Evolutionary conservation across 2,113 vertebrate genomes (phyloP).

Genomic region (Pelecanoides urinatrix): DNA sequence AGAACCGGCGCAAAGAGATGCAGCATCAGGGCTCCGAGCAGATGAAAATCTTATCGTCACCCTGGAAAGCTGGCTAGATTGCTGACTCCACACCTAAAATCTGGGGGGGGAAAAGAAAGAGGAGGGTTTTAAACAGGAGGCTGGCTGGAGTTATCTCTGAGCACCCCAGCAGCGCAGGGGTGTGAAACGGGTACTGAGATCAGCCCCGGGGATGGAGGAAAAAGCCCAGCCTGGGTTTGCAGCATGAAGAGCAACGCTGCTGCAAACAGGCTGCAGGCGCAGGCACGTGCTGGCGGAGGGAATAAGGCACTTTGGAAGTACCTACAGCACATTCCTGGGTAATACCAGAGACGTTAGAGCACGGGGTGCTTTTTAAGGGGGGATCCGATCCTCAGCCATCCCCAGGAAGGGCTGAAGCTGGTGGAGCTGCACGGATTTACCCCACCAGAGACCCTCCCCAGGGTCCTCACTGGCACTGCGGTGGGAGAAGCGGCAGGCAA

Average conservation of each 20-base stretch:
- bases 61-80: not conserved
- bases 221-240: not conserved
- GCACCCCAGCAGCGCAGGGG: not conserved
- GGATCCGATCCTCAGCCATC: not conserved
- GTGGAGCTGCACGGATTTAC: accelerated
- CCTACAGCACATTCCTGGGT: not conserved
- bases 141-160: not conserved
- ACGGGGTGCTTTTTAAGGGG: not conserved
- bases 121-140: not conserved
- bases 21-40: not conserved
- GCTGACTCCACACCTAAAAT: not conserved
- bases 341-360: accelerated
- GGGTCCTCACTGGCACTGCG: accelerated
- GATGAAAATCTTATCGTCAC: accelerated
- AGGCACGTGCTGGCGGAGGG: not conserved
- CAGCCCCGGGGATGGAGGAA: accelerated
- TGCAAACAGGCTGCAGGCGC: not conserved
- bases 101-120: not conserved
- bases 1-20: not conserved
- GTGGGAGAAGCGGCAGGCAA: not conserved
- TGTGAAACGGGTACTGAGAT: not conserved
- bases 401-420: not conserved
- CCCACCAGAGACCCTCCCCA: not conserved
- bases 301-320: accelerated
- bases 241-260: accelerated